Evolutionary conservation across 2,113 vertebrate species (phyloP).

Genomic region (Stigmatopora nigra): DNA sequence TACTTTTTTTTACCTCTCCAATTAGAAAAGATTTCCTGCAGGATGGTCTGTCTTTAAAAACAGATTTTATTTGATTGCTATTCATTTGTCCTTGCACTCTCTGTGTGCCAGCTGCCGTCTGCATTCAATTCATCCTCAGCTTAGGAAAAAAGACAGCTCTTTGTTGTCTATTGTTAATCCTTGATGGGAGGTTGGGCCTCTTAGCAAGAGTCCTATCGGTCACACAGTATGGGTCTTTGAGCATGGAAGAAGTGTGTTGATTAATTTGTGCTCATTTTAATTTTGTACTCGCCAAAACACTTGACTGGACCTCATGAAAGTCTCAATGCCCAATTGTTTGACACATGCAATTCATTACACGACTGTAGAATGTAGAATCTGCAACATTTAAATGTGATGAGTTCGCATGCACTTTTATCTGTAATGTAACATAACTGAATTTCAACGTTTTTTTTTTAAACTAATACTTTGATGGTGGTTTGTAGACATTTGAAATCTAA

Average conservation of each 20-base stretch:
- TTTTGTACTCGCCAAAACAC: slow-evolving; percentile 26
- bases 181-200: slow-evolving; percentile 36
- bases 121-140: slow-evolving; percentile 16
- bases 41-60: not conserved
- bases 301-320: slow-evolving; percentile 3
- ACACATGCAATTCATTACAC: not conserved
- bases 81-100: slow-evolving; percentile 36
- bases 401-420: not conserved
- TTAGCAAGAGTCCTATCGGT: slow-evolving; percentile 29
- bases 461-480: not conserved
- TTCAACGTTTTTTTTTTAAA: not conserved
- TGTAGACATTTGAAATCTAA: not conserved
- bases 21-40: not conserved
- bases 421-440: not conserved
- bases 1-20: not conserved
- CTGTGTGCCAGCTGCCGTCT: slow-evolving; percentile 42
- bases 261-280: slow-evolving; percentile 25
- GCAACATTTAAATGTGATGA: not conserved
- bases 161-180: slow-evolving; percentile 38
- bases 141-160: slow-evolving; percentile 31
- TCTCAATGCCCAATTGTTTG: slow-evolving; percentile 14
- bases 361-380: not conserved
- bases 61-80: slow-evolving; percentile 8
- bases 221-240: slow-evolving; percentile 34
- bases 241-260: slow-evolving; percentile 17